These are phyloP conservation scores for Hylaeus volcanicus DNA, from an alignment of 1,140 invertebrate genomes.

Conservation along the genomic window DNA sequence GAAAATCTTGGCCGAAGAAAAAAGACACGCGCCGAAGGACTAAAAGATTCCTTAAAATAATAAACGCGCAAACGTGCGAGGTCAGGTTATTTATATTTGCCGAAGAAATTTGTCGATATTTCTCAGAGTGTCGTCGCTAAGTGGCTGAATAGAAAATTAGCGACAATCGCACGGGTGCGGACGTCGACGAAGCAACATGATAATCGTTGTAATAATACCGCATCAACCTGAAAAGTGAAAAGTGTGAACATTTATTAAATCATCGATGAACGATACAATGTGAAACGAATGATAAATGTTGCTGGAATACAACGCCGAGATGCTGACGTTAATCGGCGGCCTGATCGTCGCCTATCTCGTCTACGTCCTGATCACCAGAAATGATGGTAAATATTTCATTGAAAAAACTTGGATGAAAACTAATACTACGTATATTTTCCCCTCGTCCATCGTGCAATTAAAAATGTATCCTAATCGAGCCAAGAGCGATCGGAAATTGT, in stretches of 20 bases:
- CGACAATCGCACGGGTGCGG: neutral
- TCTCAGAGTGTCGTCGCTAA: neutral
- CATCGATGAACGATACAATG: conserved; percentile 34
- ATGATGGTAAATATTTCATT: conserved; percentile 72
- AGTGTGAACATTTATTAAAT: conserved; percentile 5
- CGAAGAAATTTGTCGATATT: neutral
- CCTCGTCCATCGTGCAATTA: too few species aligned
- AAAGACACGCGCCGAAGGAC: neutral
- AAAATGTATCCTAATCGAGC: too few species aligned
- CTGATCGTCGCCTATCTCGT: conserved; percentile 74
- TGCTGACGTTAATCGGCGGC: conserved; percentile 76
- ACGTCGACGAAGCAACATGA: neutral
- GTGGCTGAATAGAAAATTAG: neutral
- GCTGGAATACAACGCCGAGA: conserved; percentile 71
- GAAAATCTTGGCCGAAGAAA: neutral
- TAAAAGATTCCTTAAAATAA: neutral
- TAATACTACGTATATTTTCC: too few species aligned
- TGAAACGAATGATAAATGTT: conserved; percentile 69
- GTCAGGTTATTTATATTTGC: neutral
- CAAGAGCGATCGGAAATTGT: neutral
- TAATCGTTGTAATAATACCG: neutral
- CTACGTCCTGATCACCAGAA: conserved; percentile 71
- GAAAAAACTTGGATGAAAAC: too few species aligned
- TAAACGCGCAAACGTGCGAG: neutral
- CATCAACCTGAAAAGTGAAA: neutral